Evolutionary conservation across 1,140 invertebrate genomes (phyloP), one percentile per base, ranked within the genome.

Genomic region (Anastrepha obliqua): DNA sequence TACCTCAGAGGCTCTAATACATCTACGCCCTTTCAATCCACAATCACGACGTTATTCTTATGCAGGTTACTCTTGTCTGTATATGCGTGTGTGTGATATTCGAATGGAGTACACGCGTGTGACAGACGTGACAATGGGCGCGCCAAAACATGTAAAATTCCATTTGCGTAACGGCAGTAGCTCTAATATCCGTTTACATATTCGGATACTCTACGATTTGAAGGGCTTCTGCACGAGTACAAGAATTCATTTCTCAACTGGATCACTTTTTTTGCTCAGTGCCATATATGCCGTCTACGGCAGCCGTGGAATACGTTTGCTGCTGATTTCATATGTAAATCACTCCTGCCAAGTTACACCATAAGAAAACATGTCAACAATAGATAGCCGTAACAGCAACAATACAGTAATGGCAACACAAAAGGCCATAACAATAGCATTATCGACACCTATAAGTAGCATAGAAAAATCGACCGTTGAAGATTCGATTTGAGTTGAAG

Each of bases 321-420:
- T 62, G 60, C 60, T 62, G 4, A 62, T 62, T 62, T 62, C 13
- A 13, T 62, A n/a, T 62, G 60, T n/a, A 62, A 62, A 62, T 62
- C 60, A 13, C 60, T 62, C 60, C 13, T 13, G 60, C 60, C 60
- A 62, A 62, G 4, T 62, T n/a, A 2, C 60, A 62, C 60, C 60
- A n/a, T 62, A 62, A 62, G 60, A 62, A 62, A 62, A 62, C 60
- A 62, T n/a, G 60, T 62, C n/a, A 62, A 62, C 60, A 62, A 62
- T 62, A 62, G 2, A 5, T 5, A 62, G 51, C 51, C 6, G 6
- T 55, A 11, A 11, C 51, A 55, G 51, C 51, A 55, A 55, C 51
- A 55, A 55, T 55, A 11, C 51, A 55, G 3, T 55, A 55, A 55
- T 6, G 11, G 51, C 51, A 55, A 55, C n/a, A 9, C 9, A 62